Evolutionary conservation across 2,113 vertebrate species (phyloP), one percentile per base, ranked within the genome.

Genomic region (Hippocampus mohnikei): DNA sequence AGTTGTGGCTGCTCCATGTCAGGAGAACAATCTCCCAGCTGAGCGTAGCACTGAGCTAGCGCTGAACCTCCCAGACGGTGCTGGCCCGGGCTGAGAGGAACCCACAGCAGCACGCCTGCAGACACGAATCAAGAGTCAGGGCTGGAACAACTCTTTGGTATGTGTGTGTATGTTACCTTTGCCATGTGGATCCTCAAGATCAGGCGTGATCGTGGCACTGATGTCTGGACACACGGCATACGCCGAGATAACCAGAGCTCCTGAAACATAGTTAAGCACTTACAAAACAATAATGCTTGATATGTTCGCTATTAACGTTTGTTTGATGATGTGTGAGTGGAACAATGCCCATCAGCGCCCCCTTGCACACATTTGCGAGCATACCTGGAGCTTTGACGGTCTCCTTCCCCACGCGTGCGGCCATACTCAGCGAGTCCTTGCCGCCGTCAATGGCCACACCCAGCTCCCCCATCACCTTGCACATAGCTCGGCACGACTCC

Each of bases 381-480:
- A 15, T 74, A 97, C 96, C 96, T 74, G 96, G 96, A 8, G 96
- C 95, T 83, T 93, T 91, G 70, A 96, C 94, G 0, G 94, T 95
- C 61, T 96, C 91, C 4, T 72, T 73, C 20, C 93, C 90, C 0
- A 96, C 94, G 3, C 96, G 90, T 3, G 95, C 96, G 0, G 95
- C 96, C 96, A 98, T 98, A 85, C 95, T 96, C 69, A 98, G 93
- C 0, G 95, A 97, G 81, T 97, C 96, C 70, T 97, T 98, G 75
- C 96, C 96, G 0, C 96, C 95, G 0, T 98, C 95, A 3, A 96
- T 87, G 0, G 96, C 96, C 53, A 98, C 90, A 0, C 96, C 96
- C 64, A 97, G 85, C 42, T 90, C 88, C 0, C 86, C 88, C 94
- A 98, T 95, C 76, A 94, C 91, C 6, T 91, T 78, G 80, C 94